Conservation (phyloP, 2,113 vertebrate genomes). For the Charadrius vociferus region DNA sequence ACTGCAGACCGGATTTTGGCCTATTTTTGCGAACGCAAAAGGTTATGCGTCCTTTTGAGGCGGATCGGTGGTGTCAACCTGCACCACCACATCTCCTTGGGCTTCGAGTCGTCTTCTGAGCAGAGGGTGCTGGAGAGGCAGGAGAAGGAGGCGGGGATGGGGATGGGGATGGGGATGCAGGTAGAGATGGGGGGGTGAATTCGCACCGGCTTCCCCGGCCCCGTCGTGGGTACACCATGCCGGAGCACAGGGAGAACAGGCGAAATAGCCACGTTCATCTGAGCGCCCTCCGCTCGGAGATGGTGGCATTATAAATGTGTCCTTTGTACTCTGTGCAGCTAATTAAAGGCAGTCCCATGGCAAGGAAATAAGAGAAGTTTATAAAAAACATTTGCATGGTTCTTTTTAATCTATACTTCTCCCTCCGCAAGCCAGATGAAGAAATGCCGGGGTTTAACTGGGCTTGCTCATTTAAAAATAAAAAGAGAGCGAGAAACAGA, state of each 20-base stretch:
- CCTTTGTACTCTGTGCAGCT: slow-evolving; percentile 76
- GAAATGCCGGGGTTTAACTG: slow-evolving; percentile 30
- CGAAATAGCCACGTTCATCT: not conserved
- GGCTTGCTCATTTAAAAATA: slow-evolving; percentile 32
- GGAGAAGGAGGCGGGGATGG: not conserved
- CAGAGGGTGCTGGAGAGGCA: not conserved
- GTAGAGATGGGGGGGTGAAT: not conserved
- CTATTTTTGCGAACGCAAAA: not conserved
- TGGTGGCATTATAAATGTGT: slow-evolving; percentile 61
- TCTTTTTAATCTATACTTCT: slow-evolving; percentile 83
- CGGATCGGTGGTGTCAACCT: fast-evolving
- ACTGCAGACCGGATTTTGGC: not conserved
- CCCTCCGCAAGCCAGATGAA: slow-evolving; percentile 80
- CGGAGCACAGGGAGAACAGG: not conserved
- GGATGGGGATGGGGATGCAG: not conserved
- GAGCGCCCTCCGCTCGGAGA: not conserved
- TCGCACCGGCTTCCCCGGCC: not conserved
- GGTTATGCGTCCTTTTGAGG: not conserved
- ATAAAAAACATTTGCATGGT: slow-evolving; percentile 86
- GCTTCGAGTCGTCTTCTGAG: not conserved
- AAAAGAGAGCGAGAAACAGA: not conserved
- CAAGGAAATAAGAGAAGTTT: slow-evolving; percentile 77
- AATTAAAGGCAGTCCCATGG: slow-evolving; percentile 88
- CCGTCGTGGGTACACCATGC: not conserved
- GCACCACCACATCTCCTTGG: fast-evolving